Conservation (phyloP, 2,113 vertebrate species). For the Oryzias javanicus region DNA sequence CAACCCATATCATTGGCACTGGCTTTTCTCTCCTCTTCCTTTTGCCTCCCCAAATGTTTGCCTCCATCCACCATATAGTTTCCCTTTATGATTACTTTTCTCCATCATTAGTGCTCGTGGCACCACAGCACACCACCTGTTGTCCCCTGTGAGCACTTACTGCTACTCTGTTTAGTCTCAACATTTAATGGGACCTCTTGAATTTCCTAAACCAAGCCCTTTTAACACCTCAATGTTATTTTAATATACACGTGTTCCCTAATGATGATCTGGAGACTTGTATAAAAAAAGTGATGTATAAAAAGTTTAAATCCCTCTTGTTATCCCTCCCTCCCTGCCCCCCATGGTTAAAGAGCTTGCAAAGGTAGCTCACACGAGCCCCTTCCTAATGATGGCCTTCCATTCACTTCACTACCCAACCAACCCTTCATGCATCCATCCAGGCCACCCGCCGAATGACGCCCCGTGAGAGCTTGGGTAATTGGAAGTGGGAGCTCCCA, state of each 20-base stretch:
- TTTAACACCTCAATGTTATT: slow-evolving; percentile 51
- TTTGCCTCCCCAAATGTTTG: slow-evolving; percentile 7
- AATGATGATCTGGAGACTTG: slow-evolving; percentile 55
- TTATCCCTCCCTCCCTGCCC: slow-evolving; percentile 21
- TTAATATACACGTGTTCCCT: slow-evolving; percentile 64
- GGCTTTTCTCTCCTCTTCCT: slow-evolving; percentile 3
- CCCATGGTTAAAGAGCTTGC: slow-evolving; percentile 9
- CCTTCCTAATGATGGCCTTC: slow-evolving; percentile 42
- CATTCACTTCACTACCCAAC: slow-evolving; percentile 44
- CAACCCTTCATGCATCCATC: slow-evolving; percentile 42
- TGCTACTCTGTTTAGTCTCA: slow-evolving; percentile 70
- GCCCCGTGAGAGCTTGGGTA: slow-evolving; percentile 44
- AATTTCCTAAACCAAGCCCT: slow-evolving; percentile 57
- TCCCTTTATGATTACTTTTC: slow-evolving; percentile 38
- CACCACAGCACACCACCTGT: slow-evolving; percentile 61
- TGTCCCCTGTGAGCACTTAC: slow-evolving; percentile 66
- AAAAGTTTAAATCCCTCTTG: slow-evolving; percentile 37
- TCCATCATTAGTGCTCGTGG: slow-evolving; percentile 48
- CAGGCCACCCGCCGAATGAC: slow-evolving; percentile 46
- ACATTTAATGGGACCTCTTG: slow-evolving; percentile 67
- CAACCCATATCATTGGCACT: slow-evolving; percentile 13
- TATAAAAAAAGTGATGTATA: slow-evolving; percentile 38
- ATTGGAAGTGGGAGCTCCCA: slow-evolving; percentile 64
- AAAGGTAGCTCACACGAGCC: slow-evolving; percentile 19
- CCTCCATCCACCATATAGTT: slow-evolving; percentile 39